Percentiles rank a stretch among this genome's conserved stretches.
phyloP scores from a whole-genome alignment of 2,113 vertebrate genomes.

The Arenaria interpres region DNA sequence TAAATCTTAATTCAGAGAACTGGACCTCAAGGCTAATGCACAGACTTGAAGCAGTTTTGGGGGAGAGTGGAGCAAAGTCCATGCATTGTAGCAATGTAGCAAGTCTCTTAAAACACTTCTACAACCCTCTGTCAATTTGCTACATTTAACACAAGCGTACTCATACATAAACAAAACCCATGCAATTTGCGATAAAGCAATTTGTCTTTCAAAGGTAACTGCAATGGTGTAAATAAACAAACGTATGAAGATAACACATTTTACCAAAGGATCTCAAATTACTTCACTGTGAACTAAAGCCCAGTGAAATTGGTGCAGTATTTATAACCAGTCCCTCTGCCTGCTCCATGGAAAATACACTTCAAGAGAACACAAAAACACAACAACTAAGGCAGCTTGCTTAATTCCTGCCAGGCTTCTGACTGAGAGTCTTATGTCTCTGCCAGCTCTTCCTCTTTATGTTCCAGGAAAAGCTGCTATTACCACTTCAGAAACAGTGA shows the following conservation, averaged over 20 bases:
- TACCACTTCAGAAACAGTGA: constrained; percentile 53
- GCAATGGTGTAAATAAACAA: neutral
- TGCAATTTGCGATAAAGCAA: neutral
- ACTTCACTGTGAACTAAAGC: neutral
- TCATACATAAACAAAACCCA: neutral
- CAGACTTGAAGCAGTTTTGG: neutral
- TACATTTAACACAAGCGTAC: neutral
- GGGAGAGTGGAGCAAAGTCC: neutral
- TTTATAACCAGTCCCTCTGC: neutral
- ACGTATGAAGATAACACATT: neutral
- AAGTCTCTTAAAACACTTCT: neutral
- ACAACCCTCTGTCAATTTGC: neutral
- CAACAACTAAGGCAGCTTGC: neutral
- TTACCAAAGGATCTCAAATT: neutral
- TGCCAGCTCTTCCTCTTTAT: constrained; percentile 44
- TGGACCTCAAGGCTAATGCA: neutral
- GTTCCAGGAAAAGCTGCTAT: constrained; percentile 8
- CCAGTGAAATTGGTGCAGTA: neutral
- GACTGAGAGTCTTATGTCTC: neutral
- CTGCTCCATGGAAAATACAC: neutral
- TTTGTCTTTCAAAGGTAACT: neutral
- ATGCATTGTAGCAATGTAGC: neutral
- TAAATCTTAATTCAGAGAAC: neutral
- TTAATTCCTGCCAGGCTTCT: constrained; percentile 32
- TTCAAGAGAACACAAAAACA: neutral